A percentile compares a stretch with the other conserved stretches of the same genome.
Evolutionary conservation across 2,797 vertebrate species (phyloP).

Genomic region (Pipistrellus pygmaeus): DNA sequence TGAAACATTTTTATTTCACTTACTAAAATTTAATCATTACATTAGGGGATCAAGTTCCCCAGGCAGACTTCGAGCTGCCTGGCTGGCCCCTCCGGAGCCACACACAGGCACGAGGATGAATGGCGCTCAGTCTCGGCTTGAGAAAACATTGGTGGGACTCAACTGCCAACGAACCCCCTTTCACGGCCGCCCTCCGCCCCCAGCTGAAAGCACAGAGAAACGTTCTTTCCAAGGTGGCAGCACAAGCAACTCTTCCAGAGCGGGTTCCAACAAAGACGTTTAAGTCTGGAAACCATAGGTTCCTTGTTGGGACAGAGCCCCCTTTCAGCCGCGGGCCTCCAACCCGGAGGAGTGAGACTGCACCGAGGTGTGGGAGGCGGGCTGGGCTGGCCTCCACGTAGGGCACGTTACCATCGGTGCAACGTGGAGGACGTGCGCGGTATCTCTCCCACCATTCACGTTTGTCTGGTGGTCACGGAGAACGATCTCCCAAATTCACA

Average conservation of each 20-base stretch:
- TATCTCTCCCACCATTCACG: background rate
- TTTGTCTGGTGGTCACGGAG: background rate
- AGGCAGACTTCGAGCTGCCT: slow-evolving; percentile 46
- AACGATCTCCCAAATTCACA: background rate
- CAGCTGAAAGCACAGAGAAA: slow-evolving; percentile 45
- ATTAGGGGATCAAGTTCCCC: slow-evolving; percentile 67
- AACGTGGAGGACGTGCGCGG: background rate
- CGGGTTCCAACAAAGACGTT: slow-evolving; percentile 74
- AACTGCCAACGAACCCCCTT: slow-evolving; percentile 38
- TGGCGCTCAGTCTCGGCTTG: slow-evolving; percentile 50
- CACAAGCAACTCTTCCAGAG: slow-evolving; percentile 67
- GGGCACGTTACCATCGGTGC: background rate
- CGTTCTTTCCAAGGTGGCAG: slow-evolving; percentile 80
- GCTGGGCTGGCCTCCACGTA: background rate
- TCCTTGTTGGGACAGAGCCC: slow-evolving; percentile 49
- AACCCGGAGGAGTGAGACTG: background rate
- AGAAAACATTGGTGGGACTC: slow-evolving; percentile 46
- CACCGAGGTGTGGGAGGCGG: background rate
- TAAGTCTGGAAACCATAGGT: slow-evolving; percentile 75
- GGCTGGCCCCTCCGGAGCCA: background rate
- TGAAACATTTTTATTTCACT: slow-evolving; percentile 75
- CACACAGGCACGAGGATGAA: slow-evolving; percentile 57
- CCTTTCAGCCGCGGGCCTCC: slow-evolving; percentile 52
- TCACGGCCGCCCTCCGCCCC: background rate
- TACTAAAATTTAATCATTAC: slow-evolving; percentile 63